Evolutionary conservation across 1,140 invertebrate species (phyloP).

Genomic region (Phymastichus coffea): DNA sequence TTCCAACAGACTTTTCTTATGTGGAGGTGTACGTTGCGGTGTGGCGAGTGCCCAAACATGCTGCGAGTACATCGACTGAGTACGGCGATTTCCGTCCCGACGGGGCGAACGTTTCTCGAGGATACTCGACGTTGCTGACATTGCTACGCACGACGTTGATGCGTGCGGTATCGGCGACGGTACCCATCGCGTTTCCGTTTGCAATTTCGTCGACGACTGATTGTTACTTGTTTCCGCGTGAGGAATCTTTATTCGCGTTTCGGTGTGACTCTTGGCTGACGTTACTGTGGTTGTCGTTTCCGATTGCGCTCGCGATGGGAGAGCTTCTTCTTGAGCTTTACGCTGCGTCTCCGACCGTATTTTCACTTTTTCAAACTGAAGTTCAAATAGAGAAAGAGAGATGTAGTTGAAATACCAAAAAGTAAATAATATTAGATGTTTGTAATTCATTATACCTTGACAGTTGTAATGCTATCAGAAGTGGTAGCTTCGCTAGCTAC

Average conservation of each 20-base stretch:
- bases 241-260: too few relatives aligned
- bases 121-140: background rate
- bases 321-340: too few relatives aligned
- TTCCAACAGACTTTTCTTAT: slow-evolving; percentile 69
- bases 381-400: background rate
- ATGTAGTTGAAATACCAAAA: background rate
- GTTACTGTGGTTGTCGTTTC: too few relatives aligned
- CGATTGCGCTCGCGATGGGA: too few relatives aligned
- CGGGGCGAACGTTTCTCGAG: background rate
- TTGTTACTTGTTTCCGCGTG: too few relatives aligned
- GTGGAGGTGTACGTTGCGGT: background rate
- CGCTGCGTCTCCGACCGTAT: slow-evolving; percentile 15
- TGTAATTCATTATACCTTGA: background rate
- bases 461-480: background rate
- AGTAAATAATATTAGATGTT: too few relatives aligned
- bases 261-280: too few relatives aligned
- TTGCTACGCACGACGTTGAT: slow-evolving; percentile 11
- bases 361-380: slow-evolving; percentile 17
- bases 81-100: slow-evolving; percentile 10
- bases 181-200: slow-evolving; percentile 22
- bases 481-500: background rate
- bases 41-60: slow-evolving; percentile 17
- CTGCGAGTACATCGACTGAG: slow-evolving; percentile 17
- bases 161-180: background rate
- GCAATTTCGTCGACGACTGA: too few relatives aligned